phyloP scores from a whole-genome alignment of 2,888 invertebrate genomes.

The Operophtera brumata region DNA sequence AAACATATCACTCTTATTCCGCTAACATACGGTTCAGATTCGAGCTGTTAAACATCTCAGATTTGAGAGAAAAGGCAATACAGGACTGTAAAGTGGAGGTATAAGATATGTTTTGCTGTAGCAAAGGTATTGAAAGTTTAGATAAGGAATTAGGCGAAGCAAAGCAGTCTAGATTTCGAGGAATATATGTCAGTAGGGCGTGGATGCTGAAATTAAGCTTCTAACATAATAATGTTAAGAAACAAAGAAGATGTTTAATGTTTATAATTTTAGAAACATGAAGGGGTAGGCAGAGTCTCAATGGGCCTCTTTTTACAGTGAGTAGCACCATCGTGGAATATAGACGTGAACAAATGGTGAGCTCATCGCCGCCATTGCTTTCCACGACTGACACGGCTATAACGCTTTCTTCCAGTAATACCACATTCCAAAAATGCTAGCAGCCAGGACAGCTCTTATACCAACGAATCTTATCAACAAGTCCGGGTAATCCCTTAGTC shows the following conservation, averaged over 20 bases:
- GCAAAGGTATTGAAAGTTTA: not conserved
- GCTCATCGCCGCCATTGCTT: too few species aligned
- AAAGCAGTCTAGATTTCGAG: slow-evolving; percentile 7
- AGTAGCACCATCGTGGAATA: too few species aligned
- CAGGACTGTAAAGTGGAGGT: not conserved
- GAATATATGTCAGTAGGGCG: slow-evolving; percentile 5
- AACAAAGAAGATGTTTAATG: not conserved
- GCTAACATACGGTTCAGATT: not conserved
- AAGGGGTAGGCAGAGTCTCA: too few species aligned
- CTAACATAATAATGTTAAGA: not conserved
- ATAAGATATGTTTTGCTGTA: not conserved
- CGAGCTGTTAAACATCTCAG: not conserved
- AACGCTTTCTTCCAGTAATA: too few species aligned
- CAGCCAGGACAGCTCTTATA: too few species aligned
- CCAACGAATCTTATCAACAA: too few species aligned
- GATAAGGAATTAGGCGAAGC: slow-evolving; percentile 10
- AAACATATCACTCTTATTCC: not conserved
- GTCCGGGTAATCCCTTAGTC: too few species aligned
- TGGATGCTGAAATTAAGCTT: not conserved
- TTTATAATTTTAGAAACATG: too few species aligned
- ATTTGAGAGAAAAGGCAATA: not conserved
- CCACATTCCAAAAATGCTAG: too few species aligned
- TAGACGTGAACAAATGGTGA: too few species aligned
- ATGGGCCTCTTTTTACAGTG: too few species aligned
- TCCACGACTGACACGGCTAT: too few species aligned